phyloP scores from a whole-genome alignment of 1,140 invertebrate genomes.

The Hestina assimilis region DNA sequence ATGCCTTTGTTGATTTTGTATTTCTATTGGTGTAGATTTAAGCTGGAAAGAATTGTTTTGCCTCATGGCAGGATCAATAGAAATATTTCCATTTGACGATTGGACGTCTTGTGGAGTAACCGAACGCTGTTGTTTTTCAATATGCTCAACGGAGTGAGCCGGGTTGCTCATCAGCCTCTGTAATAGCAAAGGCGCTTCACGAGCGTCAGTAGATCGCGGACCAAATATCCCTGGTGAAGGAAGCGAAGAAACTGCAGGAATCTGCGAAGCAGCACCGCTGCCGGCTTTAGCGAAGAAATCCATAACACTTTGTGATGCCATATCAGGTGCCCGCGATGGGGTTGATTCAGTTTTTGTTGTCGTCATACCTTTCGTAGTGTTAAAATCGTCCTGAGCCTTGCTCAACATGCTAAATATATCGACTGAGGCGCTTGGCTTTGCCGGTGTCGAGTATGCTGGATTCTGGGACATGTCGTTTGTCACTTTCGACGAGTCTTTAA shows the following conservation, averaged over 20 bases:
- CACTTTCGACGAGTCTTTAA: constrained; percentile 80
- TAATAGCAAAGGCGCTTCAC: constrained; percentile 79
- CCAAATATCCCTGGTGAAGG: constrained; percentile 73
- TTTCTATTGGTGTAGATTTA: constrained; percentile 72
- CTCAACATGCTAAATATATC: constrained; percentile 94
- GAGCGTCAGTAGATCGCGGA: constrained; percentile 65
- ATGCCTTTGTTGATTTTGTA: constrained; percentile 58
- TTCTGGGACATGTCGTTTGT: constrained; percentile 62
- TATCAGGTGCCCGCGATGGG: constrained; percentile 64
- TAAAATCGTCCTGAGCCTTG: constrained; percentile 91
- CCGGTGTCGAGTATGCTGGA: constrained; percentile 43
- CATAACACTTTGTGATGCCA: constrained; percentile 88
- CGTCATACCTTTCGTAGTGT: constrained; percentile 76
- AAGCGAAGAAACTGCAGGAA: constrained; percentile 76
- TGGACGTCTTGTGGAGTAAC: constrained; percentile 82
- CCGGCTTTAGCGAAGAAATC: constrained; percentile 91
- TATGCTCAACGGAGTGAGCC: constrained; percentile 90
- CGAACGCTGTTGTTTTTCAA: constrained; percentile 91
- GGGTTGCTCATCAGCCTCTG: constrained; percentile 89
- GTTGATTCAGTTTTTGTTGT: constrained; percentile 51
- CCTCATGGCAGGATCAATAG: constrained; percentile 50
- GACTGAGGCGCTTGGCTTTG: constrained; percentile 67
- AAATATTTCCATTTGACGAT: constrained; percentile 59
- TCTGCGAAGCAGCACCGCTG: constrained; percentile 78
- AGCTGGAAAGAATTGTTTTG: constrained; percentile 62